Conservation (phyloP, 2,797 vertebrate genomes). For the Ptychadena robeensis region DNA sequence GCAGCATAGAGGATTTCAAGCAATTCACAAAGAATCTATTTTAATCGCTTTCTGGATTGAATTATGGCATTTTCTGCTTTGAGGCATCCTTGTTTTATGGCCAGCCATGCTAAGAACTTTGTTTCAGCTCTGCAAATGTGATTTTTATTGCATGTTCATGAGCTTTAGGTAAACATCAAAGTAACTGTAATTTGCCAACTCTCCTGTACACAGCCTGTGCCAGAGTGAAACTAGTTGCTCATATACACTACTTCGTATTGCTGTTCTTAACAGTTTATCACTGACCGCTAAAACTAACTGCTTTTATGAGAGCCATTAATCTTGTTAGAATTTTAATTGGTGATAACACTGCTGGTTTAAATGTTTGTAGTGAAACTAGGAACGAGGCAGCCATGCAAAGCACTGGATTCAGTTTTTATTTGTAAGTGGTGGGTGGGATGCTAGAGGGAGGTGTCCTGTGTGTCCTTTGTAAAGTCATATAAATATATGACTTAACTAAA, state of each 20-base stretch:
- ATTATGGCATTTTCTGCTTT: not conserved
- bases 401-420: not conserved
- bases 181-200: conserved; percentile 1
- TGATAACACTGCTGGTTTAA: conserved; percentile 1
- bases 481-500: no score
- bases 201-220: not conserved
- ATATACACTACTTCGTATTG: not conserved
- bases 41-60: conserved; percentile 8
- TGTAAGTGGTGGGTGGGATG: not conserved
- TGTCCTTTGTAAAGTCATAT: no score
- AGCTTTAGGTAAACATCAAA: conserved; percentile 17
- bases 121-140: not conserved
- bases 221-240: conserved; percentile 20
- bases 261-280: not conserved
- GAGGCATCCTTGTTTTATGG: conserved; percentile 15
- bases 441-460: not conserved
- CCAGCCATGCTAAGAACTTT: not conserved
- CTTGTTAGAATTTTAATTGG: conserved; percentile 6
- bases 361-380: not conserved
- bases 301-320: conserved; percentile 19
- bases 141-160: conserved; percentile 35
- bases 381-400: not conserved
- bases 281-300: not conserved
- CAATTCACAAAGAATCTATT: not conserved
- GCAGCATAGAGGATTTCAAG: not conserved